Percentiles rank a stretch among this genome's conserved stretches.
Conservation (phyloP, 2,888 invertebrate species). For the Microplitis deprimator region DNA sequence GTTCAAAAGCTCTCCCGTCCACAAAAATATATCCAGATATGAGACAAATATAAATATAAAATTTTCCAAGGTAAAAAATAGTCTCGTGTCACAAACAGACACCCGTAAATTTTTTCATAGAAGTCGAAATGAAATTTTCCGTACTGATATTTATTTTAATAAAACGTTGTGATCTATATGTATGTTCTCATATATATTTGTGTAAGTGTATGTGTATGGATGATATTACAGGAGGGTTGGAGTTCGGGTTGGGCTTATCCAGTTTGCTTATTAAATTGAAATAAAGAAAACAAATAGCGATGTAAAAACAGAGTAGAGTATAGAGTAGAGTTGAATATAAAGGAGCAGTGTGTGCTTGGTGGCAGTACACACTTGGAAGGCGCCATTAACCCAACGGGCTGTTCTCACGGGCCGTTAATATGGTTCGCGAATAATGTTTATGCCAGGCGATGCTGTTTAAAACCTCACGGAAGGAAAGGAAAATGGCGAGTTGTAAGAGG, state of each 20-base stretch:
- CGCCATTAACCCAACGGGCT: slow-evolving; percentile 56
- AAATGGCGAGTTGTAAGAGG: slow-evolving; percentile 30
- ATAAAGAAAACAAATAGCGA: slow-evolving; percentile 5
- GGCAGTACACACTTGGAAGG: slow-evolving; percentile 57
- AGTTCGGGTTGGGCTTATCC: too few relatives aligned
- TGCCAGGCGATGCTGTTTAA: slow-evolving; percentile 56
- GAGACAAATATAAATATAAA: background rate
- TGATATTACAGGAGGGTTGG: background rate
- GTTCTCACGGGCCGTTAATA: slow-evolving; percentile 64
- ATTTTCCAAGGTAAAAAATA: background rate
- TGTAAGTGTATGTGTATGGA: background rate
- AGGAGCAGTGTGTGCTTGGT: slow-evolving; percentile 48
- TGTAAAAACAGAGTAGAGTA: slow-evolving; percentile 17
- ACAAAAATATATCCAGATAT: background rate
- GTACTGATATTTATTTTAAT: background rate
- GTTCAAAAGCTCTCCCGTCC: background rate
- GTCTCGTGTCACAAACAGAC: slow-evolving; percentile 1
- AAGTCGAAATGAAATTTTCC: background rate
- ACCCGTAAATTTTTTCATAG: background rate
- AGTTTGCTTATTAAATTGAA: background rate
- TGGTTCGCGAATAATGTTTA: slow-evolving; percentile 54
- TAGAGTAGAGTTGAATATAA: slow-evolving; percentile 19
- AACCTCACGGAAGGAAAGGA: slow-evolving; percentile 50
- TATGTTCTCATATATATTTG: background rate
- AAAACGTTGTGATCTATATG: background rate